phyloP scores from a whole-genome alignment of 2,888 invertebrate species.

The Hermodice carunculata region DNA sequence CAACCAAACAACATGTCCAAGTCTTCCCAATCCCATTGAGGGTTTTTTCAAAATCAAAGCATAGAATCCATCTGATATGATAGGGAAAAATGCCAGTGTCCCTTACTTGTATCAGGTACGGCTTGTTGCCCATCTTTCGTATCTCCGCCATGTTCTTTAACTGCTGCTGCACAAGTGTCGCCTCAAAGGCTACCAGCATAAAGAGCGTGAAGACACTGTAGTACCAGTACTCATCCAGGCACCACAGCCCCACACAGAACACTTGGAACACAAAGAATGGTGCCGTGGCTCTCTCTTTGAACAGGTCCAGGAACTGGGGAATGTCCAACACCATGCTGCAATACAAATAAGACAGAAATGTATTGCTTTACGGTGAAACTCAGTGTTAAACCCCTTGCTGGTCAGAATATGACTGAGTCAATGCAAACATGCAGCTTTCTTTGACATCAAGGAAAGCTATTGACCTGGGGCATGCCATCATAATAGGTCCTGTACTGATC shows the following conservation, averaged over 20 bases:
- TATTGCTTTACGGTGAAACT: no score
- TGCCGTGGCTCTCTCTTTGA: conserved; percentile 97
- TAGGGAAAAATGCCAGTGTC: no score
- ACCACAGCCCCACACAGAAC: conserved; percentile 98
- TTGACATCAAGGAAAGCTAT: no score
- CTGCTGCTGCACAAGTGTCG: conserved; percentile 98
- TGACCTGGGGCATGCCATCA: no score
- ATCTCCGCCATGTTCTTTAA: conserved; percentile 98
- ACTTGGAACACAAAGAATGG: conserved; percentile 99
- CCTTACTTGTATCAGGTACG: conserved; percentile 83
- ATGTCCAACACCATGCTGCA: conserved; percentile 83
- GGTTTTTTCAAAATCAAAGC: not conserved
- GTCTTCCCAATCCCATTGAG: no score
- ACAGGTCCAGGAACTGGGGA: conserved; percentile 96
- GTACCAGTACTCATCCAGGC: conserved; percentile 98
- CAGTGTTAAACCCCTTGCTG: no score
- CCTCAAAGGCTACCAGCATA: conserved; percentile 97
- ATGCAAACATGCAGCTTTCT: no score
- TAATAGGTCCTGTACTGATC: no score
- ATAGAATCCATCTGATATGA: no score
- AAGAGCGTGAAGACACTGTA: conserved; percentile 96
- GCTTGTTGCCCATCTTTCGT: conserved; percentile 98
- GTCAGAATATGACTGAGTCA: no score
- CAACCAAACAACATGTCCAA: no score
- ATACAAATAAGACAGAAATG: conserved; percentile 38